A percentile compares a stretch with the other conserved stretches of the same genome.
These are phyloP conservation scores for Geotrupes spiniger DNA, from an alignment of 2,888 invertebrate genomes.

Conservation along the genomic window DNA sequence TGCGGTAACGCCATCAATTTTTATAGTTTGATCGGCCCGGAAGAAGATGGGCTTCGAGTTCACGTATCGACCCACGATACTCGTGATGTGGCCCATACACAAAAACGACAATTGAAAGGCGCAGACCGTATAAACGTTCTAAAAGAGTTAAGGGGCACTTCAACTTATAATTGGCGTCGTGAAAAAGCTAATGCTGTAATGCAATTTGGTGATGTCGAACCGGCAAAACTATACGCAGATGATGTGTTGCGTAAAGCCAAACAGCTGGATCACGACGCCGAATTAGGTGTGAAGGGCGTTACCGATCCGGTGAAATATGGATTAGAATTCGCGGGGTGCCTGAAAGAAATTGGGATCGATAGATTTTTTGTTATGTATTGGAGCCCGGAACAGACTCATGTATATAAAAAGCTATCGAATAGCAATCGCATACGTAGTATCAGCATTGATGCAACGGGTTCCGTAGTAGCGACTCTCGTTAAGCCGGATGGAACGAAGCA, in stretches of 20 bases:
- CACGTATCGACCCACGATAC: background rate
- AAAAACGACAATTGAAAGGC: background rate
- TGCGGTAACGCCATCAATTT: background rate
- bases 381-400: background rate
- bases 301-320: background rate
- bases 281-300: background rate
- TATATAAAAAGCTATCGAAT: background rate
- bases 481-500: background rate
- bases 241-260: slow-evolving; percentile 9
- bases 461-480: background rate
- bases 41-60: background rate
- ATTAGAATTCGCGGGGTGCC: background rate
- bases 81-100: background rate
- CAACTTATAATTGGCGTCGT: slow-evolving; percentile 8
- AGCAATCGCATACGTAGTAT: background rate
- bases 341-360: background rate
- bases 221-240: slow-evolving; percentile 7
- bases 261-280: slow-evolving; percentile 9
- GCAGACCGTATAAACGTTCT: background rate
- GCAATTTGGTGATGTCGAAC: slow-evolving; percentile 9
- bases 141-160: background rate
- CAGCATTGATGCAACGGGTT: no score
- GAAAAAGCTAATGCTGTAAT: slow-evolving; percentile 8
- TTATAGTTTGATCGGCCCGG: background rate
- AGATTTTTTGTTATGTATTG: background rate